Evolutionary conservation across 2,888 invertebrate species (phyloP), one percentile per base, ranked within the genome.

Genomic region (Slavum lentiscoides): DNA sequence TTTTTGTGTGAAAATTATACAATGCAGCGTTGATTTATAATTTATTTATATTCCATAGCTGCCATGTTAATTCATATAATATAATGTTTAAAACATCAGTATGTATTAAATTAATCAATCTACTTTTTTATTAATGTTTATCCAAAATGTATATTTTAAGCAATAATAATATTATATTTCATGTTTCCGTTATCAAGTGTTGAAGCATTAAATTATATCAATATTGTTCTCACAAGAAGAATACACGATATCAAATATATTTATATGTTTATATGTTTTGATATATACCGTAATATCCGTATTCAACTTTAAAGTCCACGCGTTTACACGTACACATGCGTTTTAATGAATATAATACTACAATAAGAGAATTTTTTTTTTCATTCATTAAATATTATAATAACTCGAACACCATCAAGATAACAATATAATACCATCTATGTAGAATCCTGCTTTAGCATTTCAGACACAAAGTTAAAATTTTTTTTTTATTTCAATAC

Each of bases 321-420:
- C 49, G 53, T 53, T 9, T 53, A 68, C 53, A 66, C 43, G 21
- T 43, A 67, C 17, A 67, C 21, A 5, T n/a, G 11, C 1, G 30
- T 55, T 55, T 69, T 11, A 59, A 3, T 58, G 58, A 59, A 58
- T n/a, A 37, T 21, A 58, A n/a, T 21, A 59, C 8, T 9, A 1
- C 9, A 72, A n/a, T 30, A 59, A 23, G 21, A 23, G 1, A 19
- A 74, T 55, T 37, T 55, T 55, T 64, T 0, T 21, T 55, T 55
- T 21, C 55, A 74, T 53, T 64, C 55, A 21, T 66, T 64, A 66
- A 64, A 74, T 49, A 55, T 66, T 39, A 74, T 74, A 30, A 64
- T 55, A 74, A 66, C 64, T 66, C 53, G 53, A 74, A 64, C 37
- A 17, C 9, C 53, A 66, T 37, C 17, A 4, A 21, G 21, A 66